These are phyloP conservation scores for Stenopsyche tienmushanensis DNA, from an alignment of 1,140 invertebrate genomes.

Conservation along the genomic window DNA sequence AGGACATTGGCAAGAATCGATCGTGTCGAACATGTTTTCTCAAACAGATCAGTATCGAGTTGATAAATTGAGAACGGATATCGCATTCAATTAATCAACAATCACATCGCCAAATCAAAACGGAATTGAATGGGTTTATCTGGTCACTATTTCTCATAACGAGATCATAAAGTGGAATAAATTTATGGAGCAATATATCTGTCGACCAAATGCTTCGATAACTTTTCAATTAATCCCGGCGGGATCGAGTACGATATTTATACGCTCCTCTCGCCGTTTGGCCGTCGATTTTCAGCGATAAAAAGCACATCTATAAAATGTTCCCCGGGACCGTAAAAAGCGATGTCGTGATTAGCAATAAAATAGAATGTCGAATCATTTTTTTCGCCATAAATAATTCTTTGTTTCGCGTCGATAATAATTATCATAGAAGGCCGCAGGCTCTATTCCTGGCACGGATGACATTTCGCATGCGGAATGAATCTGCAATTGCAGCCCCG, in stretches of 20 bases:
- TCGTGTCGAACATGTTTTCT: too few relatives aligned
- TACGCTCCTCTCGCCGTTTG: not conserved
- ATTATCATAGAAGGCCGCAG: too few relatives aligned
- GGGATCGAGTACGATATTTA: too few relatives aligned
- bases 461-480: too few relatives aligned
- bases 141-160: slow-evolving; percentile 13
- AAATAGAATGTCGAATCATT: too few relatives aligned
- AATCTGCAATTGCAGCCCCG: too few relatives aligned
- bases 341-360: too few relatives aligned
- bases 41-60: not conserved
- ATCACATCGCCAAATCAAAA: slow-evolving; percentile 23
- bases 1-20: too few relatives aligned
- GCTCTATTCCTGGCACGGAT: too few relatives aligned
- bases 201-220: slow-evolving; percentile 22
- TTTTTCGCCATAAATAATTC: too few relatives aligned
- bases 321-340: too few relatives aligned
- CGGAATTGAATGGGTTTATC: slow-evolving; percentile 16
- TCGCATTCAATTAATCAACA: slow-evolving; percentile 38
- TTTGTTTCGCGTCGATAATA: not conserved
- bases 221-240: slow-evolving; percentile 38
- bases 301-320: too few relatives aligned
- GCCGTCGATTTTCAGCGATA: not conserved
- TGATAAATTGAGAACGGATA: slow-evolving; percentile 27
- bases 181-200: slow-evolving; percentile 26
- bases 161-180: slow-evolving; percentile 25